These are phyloP conservation scores for Zosterops japonicus DNA, from an alignment of 2,113 vertebrate genomes.

Conservation along the genomic window DNA sequence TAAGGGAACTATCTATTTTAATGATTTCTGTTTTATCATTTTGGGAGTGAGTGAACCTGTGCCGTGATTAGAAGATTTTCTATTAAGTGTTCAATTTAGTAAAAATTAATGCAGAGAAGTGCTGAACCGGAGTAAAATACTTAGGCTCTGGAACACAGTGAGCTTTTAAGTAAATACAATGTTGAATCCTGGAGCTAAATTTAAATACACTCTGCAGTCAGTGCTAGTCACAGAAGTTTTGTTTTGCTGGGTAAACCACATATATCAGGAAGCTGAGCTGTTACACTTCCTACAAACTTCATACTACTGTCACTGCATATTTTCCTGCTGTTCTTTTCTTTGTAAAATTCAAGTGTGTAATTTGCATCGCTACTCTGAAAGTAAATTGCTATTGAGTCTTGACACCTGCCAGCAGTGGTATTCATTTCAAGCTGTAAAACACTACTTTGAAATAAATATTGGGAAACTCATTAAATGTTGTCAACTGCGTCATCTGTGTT, in stretches of 20 bases:
- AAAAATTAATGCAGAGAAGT: neutral
- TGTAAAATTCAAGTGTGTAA: conserved; percentile 56
- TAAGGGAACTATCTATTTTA: neutral
- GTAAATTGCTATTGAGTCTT: conserved; percentile 50
- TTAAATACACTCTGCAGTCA: neutral
- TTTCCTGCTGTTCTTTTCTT: conserved; percentile 40
- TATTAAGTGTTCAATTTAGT: neutral
- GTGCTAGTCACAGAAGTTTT: conserved; percentile 32
- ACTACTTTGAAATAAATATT: conserved; percentile 66
- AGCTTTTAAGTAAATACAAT: neutral
- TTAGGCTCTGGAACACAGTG: neutral
- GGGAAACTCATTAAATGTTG: conserved; percentile 56
- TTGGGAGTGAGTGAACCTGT: neutral
- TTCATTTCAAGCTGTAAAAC: conserved; percentile 71
- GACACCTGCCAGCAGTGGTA: conserved; percentile 65
- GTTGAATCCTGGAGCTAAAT: neutral
- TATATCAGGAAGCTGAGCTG: neutral
- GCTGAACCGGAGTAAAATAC: neutral
- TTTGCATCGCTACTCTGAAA: conserved; percentile 61
- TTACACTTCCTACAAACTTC: conserved; percentile 6
- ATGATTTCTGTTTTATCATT: neutral
- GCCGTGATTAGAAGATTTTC: neutral
- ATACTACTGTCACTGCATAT: neutral
- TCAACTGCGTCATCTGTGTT: conserved; percentile 36
- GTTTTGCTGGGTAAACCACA: conserved; percentile 21